These are phyloP conservation scores for Eulimnadia texana DNA, from an alignment of 1,140 invertebrate species.

Conservation along the genomic window DNA sequence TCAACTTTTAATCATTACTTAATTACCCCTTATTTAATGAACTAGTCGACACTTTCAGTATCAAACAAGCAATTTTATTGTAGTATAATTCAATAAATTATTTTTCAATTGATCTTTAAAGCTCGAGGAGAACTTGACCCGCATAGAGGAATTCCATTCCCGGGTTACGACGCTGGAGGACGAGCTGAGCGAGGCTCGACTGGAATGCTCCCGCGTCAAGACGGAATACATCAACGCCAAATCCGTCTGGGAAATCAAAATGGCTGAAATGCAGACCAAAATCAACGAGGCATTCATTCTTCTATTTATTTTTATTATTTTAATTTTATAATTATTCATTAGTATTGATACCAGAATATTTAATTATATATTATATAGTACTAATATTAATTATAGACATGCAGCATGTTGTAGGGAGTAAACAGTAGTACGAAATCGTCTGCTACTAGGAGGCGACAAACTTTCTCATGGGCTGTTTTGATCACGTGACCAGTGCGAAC, in stretches of 20 bases:
- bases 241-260: constrained; percentile 70
- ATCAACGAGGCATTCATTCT: constrained; percentile 62
- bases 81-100: constrained; percentile 3
- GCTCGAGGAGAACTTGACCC: constrained; percentile 15
- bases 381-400: too few species aligned
- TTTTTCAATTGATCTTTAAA: neutral
- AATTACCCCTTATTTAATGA: too few species aligned
- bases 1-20: too few species aligned
- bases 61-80: too few species aligned
- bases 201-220: constrained; percentile 69
- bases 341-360: too few species aligned
- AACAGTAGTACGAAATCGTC: too few species aligned
- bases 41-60: too few species aligned
- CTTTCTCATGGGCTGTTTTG: too few species aligned
- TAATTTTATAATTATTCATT: neutral
- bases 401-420: too few species aligned
- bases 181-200: constrained; percentile 63
- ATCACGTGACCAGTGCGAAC: too few species aligned
- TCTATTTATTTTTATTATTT: neutral
- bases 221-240: constrained; percentile 79
- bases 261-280: constrained; percentile 75
- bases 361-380: too few species aligned
- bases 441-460: too few species aligned
- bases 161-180: constrained; percentile 73
- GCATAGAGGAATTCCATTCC: constrained; percentile 16